Conservation (phyloP, 1,140 invertebrate genomes). For the Wasmannia auropunctata region DNA sequence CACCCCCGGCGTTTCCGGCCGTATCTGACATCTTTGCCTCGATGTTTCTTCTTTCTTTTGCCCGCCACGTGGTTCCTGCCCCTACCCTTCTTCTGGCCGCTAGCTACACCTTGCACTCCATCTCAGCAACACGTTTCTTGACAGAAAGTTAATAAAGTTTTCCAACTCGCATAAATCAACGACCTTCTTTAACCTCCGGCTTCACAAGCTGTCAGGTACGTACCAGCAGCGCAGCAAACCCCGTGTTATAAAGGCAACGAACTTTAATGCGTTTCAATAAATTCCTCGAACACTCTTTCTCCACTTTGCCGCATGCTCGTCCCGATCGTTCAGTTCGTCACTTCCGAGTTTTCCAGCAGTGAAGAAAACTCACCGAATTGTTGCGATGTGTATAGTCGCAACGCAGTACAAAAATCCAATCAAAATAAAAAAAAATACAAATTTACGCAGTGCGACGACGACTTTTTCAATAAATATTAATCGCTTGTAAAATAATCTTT, state of each 20-base stretch:
- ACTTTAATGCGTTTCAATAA: constrained; percentile 76
- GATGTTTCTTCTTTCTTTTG: constrained; percentile 62
- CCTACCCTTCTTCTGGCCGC: not conserved
- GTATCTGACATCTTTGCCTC: constrained; percentile 46
- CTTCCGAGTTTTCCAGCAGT: not conserved
- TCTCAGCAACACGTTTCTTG: constrained; percentile 70
- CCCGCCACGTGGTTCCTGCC: constrained; percentile 56
- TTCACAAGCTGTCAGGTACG: constrained; percentile 40
- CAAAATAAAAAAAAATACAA: not conserved
- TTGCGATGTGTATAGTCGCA: not conserved
- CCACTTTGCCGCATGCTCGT: not conserved
- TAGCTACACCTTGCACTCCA: constrained; percentile 52
- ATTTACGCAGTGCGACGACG: not conserved
- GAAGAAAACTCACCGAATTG: constrained; percentile 30
- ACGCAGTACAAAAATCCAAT: not conserved
- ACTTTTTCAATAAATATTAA: not conserved
- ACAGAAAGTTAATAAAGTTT: constrained; percentile 80
- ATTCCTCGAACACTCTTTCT: constrained; percentile 27
- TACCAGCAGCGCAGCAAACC: constrained; percentile 32
- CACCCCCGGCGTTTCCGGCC: constrained; percentile 38
- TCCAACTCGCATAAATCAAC: constrained; percentile 80
- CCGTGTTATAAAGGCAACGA: constrained; percentile 73
- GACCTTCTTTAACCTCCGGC: constrained; percentile 69
- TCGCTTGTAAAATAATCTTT: not conserved
- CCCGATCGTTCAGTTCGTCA: not conserved